Conservation (phyloP, 1,140 invertebrate species). For the Trachymyrmex cornetzi region DNA sequence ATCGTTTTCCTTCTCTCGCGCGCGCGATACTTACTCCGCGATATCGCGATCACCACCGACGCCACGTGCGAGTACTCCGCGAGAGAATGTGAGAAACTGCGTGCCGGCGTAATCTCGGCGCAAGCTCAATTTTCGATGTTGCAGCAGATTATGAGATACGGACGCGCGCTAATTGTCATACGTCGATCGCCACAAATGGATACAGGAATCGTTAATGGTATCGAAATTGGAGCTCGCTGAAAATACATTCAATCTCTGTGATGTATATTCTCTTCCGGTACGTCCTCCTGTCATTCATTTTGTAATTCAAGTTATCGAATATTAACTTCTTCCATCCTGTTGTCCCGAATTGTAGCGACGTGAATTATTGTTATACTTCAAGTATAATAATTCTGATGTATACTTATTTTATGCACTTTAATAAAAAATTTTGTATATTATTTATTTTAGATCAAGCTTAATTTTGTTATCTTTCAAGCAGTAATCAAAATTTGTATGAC, state of each 20-base stretch:
- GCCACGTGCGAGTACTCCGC: background rate
- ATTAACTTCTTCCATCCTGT: background rate
- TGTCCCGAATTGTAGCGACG: background rate
- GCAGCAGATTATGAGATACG: background rate
- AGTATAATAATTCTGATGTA: background rate
- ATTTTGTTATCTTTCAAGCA: background rate
- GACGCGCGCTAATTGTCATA: background rate
- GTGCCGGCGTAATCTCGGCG: background rate
- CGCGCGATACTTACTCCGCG: background rate
- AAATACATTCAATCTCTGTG: slow-evolving; percentile 4
- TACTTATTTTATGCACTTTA: background rate
- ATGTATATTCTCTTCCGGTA: background rate
- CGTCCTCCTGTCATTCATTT: slow-evolving; percentile 2
- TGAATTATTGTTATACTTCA: background rate
- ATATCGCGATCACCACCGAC: slow-evolving; percentile 52
- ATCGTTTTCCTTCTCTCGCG: slow-evolving; percentile 67
- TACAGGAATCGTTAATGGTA: background rate
- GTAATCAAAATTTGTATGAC: background rate
- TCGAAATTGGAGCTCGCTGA: background rate
- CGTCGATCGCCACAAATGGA: background rate
- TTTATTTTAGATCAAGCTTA: background rate
- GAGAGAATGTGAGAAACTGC: background rate
- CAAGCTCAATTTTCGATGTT: background rate
- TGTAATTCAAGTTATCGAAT: background rate
- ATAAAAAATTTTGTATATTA: background rate